A percentile compares a stretch with the other conserved stretches of the same genome.
These are phyloP conservation scores for Athetis lepigone DNA, from an alignment of 2,888 invertebrate species.

Conservation along the genomic window DNA sequence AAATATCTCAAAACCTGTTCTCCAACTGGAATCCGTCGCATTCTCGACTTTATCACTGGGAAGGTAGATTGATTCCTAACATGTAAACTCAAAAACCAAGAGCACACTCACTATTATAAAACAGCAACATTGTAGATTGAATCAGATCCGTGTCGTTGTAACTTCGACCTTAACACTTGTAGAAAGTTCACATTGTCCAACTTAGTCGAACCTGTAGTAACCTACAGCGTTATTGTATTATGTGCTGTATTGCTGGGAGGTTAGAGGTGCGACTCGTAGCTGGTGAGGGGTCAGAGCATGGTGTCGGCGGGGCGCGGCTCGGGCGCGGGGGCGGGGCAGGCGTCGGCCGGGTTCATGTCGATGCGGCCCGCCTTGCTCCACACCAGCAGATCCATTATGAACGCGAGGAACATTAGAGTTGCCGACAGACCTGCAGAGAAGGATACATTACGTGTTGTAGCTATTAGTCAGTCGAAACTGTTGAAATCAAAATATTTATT, in stretches of 20 bases:
- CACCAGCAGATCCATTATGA: constrained; percentile 96
- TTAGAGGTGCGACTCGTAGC: constrained; percentile 77
- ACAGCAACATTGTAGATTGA: constrained; percentile 17
- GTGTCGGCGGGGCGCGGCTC: constrained; percentile 71
- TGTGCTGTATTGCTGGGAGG: neutral
- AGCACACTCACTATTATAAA: constrained; percentile 27
- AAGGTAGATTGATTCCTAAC: constrained; percentile 7
- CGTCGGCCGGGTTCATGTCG: constrained; percentile 91
- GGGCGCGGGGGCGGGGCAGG: constrained; percentile 43
- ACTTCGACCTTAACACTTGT: constrained; percentile 24
- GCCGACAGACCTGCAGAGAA: constrained; percentile 94
- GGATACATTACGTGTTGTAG: neutral
- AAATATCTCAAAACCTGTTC: neutral
- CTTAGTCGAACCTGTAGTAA: neutral
- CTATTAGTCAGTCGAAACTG: too few species aligned
- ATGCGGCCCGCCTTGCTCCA: constrained; percentile 97
- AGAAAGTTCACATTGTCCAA: constrained; percentile 23
- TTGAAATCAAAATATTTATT: too few species aligned
- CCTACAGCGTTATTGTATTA: constrained; percentile 1
- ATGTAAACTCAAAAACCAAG: constrained; percentile 7
- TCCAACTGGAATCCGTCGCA: constrained; percentile 7
- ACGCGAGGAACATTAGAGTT: constrained; percentile 95
- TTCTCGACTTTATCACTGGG: constrained; percentile 19
- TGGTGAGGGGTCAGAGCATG: constrained; percentile 78
- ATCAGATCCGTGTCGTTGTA: constrained; percentile 34